Evolutionary conservation across 2,113 vertebrate genomes (phyloP), one percentile per base, ranked within the genome.

Genomic region (Antechinus flavipes): DNA sequence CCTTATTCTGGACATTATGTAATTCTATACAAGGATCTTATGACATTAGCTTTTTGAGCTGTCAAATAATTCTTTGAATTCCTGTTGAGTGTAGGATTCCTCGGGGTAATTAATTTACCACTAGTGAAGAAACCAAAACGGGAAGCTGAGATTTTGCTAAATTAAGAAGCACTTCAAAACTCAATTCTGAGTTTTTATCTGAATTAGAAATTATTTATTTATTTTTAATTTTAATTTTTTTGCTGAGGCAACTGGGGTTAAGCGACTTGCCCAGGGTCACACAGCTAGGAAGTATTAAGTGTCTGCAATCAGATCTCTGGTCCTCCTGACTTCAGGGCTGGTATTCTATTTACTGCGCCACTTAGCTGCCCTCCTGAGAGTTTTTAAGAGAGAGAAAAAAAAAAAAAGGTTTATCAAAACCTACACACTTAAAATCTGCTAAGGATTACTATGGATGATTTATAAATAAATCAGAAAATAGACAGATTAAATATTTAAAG

Each of bases 401-500:
- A n/a, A n/a, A 22, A 76, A 76, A n/a, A 16, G 19, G 68, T 42
- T 76, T 76, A 4, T 76, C 68, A 76, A n/a, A 76, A 42, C n/a
- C 68, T 76, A 42, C 16, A 76, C 16, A 76, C 6, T 76, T 76
- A 76, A 76, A 76, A 76, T 14, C 68, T 76, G 35, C 68, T 76
- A 76, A 76, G 14, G 68, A 76, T 76, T 22, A 76, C 35, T 42
- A 35, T n/a, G 35, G 6, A 76, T 76, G 68, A 76, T 42, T 14
- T 68, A 76, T 22, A n/a, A 42, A 76, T n/a, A 76, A 76, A 22
- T 42, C 16, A 76, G 68, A 76, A 42, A 76, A 19, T 19, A 42
- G 68, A 22, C 14, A 42, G 58, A 61, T 42, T 76, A 76, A 76
- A 76, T 76, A 97, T 95, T 98, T 97, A 96, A 92, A 96, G 96